These are phyloP conservation scores for Octopus sinensis DNA, from an alignment of 1,140 invertebrate species.

Conservation along the genomic window DNA sequence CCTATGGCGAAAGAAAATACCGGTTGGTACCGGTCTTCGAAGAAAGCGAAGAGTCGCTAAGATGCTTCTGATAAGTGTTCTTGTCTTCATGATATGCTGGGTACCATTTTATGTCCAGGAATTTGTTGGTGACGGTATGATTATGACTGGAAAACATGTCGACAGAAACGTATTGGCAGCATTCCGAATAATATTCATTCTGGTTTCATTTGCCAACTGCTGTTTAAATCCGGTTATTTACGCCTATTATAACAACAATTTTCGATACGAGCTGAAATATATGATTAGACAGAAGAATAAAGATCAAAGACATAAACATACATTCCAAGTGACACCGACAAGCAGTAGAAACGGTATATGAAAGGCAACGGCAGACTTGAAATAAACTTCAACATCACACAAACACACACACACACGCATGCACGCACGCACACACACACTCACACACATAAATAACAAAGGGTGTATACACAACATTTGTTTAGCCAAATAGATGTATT, in stretches of 20 bases:
- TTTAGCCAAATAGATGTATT: not conserved
- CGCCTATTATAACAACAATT: conserved; percentile 7
- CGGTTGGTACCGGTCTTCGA: not conserved
- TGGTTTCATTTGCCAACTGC: conserved; percentile 8
- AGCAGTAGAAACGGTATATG: conserved; percentile 1
- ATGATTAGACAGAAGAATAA: not conserved
- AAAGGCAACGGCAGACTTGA: not conserved
- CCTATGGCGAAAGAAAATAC: conserved; percentile 3
- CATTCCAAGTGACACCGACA: not conserved
- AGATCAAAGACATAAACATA: not conserved
- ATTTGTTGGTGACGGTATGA: conserved; percentile 6
- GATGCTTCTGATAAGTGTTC: not conserved
- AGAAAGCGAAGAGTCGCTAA: not conserved
- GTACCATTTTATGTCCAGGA: not conserved
- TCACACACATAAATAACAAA: not conserved
- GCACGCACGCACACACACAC: not conserved
- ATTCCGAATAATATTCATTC: conserved; percentile 6
- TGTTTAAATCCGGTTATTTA: conserved; percentile 10
- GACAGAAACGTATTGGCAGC: not conserved
- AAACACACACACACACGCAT: not conserved
- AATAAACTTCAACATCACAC: no score
- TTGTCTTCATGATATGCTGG: not conserved
- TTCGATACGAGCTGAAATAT: conserved; percentile 4
- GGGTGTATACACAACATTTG: not conserved
- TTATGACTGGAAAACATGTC: not conserved